Conservation (phyloP, 2,113 vertebrate species). For the Bagarius yarrelli region DNA sequence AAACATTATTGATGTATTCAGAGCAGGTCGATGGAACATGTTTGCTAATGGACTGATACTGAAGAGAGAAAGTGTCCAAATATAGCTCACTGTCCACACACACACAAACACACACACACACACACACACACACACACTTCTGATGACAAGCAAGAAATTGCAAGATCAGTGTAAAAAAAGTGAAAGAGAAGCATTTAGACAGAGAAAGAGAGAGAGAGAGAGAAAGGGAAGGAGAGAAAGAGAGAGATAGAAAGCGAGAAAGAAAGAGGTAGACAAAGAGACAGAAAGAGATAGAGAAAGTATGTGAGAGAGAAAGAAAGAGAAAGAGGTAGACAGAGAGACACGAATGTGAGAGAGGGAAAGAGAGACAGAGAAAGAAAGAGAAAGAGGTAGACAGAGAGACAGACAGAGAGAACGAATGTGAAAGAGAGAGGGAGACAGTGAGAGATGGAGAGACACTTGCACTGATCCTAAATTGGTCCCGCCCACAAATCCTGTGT, state of each 20-base stretch:
- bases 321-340: too few species aligned
- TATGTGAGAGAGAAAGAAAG: too few species aligned
- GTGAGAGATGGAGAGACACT: neutral
- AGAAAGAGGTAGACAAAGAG: too few species aligned
- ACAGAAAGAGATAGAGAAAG: neutral
- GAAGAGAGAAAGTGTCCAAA: neutral
- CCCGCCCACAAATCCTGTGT: neutral
- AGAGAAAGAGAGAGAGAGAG: neutral
- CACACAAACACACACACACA: neutral
- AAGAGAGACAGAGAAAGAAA: neutral
- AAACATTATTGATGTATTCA: slow-evolving; percentile 62
- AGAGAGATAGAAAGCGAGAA: too few species aligned
- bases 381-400: too few species aligned
- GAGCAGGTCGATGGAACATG: slow-evolving; percentile 71
- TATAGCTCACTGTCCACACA: slow-evolving; percentile 1
- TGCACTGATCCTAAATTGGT: neutral
- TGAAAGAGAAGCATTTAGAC: neutral
- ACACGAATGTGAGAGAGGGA: too few species aligned
- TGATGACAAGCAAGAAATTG: too few species aligned
- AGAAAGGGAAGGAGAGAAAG: too few species aligned
- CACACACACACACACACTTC: neutral
- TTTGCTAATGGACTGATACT: slow-evolving; percentile 69
- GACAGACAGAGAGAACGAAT: too few species aligned
- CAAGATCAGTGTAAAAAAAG: neutral
- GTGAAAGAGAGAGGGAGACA: too few species aligned